Evolutionary conservation across 2,113 vertebrate genomes (phyloP).

Genomic region (Chiloscyllium plagiosum): DNA sequence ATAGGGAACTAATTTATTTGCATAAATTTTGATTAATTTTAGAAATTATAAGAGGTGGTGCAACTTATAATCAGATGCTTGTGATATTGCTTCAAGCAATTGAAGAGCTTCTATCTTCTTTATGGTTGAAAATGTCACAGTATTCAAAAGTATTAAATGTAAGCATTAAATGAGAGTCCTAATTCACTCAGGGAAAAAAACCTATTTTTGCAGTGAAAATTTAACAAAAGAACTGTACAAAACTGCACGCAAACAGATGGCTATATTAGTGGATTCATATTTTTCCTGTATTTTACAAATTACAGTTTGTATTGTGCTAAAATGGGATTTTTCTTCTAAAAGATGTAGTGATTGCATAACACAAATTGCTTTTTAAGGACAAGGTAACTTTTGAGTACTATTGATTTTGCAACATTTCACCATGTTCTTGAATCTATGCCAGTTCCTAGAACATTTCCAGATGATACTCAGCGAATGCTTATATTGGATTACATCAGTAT

Average conservation of each 20-base stretch:
- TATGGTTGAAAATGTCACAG: background rate
- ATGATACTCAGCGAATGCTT: slow-evolving; percentile 18
- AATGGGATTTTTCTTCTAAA: background rate
- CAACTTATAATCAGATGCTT: background rate
- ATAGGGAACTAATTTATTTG: background rate
- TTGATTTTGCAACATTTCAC: slow-evolving; percentile 14
- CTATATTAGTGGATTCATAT: background rate
- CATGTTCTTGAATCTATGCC: background rate
- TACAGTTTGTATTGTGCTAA: background rate
- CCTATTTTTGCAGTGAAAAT: background rate
- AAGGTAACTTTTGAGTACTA: background rate
- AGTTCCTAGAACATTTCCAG: slow-evolving; percentile 8
- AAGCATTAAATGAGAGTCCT: background rate
- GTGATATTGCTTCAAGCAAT: background rate
- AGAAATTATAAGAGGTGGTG: background rate
- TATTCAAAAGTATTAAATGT: background rate
- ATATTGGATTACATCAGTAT: slow-evolving; percentile 11
- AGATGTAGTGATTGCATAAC: background rate
- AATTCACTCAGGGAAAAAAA: background rate
- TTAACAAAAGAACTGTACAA: background rate
- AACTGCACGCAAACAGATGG: background rate
- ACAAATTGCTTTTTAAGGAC: background rate
- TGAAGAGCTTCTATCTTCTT: background rate
- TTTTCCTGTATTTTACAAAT: background rate
- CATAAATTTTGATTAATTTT: background rate